A percentile compares a stretch with the other conserved stretches of the same genome.
Conservation (phyloP, 2,113 vertebrate species). For the Garra rufa region DNA sequence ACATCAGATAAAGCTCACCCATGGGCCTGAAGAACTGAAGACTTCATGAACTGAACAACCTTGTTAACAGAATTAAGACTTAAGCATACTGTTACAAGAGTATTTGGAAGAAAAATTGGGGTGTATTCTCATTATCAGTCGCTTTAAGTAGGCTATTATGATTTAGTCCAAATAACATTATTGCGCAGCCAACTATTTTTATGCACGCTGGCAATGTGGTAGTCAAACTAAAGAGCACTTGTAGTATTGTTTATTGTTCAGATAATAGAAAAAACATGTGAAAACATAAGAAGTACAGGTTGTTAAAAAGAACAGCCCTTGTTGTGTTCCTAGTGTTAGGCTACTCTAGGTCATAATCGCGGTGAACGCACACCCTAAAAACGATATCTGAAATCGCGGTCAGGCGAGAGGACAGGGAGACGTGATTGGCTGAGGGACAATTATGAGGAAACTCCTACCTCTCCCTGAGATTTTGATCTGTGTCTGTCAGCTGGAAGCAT, state of each 20-base stretch:
- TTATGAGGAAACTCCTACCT: slow-evolving; percentile 68
- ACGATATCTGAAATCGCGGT: slow-evolving; percentile 60
- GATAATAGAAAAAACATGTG: slow-evolving; percentile 6
- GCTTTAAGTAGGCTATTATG: neutral
- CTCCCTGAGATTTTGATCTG: slow-evolving; percentile 57
- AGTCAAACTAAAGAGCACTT: neutral
- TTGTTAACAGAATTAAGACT: slow-evolving; percentile 15
- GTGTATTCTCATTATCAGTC: slow-evolving; percentile 1
- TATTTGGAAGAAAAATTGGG: neutral
- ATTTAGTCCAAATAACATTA: neutral
- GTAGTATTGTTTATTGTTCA: slow-evolving; percentile 46
- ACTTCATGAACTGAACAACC: slow-evolving; percentile 33
- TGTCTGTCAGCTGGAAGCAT: slow-evolving; percentile 46
- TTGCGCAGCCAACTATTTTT: slow-evolving; percentile 23
- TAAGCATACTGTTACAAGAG: neutral
- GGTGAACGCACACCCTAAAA: slow-evolving; percentile 23
- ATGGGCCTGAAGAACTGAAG: slow-evolving; percentile 1
- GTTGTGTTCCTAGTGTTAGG: slow-evolving; percentile 11
- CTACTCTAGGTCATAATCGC: slow-evolving; percentile 34
- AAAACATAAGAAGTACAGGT: neutral
- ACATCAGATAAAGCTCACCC: slow-evolving; percentile 68
- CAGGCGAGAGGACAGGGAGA: slow-evolving; percentile 60
- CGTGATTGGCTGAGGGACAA: slow-evolving; percentile 64
- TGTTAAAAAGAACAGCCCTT: slow-evolving; percentile 6
- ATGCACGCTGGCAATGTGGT: neutral